phyloP scores from a whole-genome alignment of 2,113 vertebrate species.

The Hippocampus abdominalis region DNA sequence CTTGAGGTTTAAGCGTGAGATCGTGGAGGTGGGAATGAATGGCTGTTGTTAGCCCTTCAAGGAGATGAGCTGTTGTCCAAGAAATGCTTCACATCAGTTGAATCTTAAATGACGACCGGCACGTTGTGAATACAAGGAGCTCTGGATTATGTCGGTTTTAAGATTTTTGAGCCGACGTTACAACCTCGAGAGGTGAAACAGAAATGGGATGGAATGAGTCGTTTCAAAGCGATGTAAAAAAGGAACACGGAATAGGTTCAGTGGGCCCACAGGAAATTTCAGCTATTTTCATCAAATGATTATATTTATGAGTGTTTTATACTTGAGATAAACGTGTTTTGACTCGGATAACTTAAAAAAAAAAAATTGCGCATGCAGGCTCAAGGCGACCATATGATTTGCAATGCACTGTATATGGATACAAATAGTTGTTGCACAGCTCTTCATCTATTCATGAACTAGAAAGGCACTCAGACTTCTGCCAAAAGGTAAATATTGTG shows the following conservation, averaged over 20 bases:
- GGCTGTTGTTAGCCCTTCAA: slow-evolving; percentile 53
- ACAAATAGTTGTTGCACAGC: background rate
- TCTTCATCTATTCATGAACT: background rate
- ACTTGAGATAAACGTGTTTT: slow-evolving; percentile 59
- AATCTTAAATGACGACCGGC: slow-evolving; percentile 47
- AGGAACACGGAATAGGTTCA: slow-evolving; percentile 40
- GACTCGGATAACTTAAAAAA: no score
- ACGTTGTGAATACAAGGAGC: slow-evolving; percentile 55
- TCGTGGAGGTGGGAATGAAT: slow-evolving; percentile 54
- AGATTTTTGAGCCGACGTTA: slow-evolving; percentile 52
- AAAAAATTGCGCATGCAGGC: no score
- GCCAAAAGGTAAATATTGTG: background rate
- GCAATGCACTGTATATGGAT: background rate
- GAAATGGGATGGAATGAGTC: slow-evolving; percentile 29
- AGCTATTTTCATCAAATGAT: slow-evolving; percentile 55
- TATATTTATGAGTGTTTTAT: slow-evolving; percentile 44
- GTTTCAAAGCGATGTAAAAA: slow-evolving; percentile 31
- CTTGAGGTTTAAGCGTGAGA: slow-evolving; percentile 46
- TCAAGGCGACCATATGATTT: slow-evolving; percentile 43
- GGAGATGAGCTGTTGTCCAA: slow-evolving; percentile 52
- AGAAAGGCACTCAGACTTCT: background rate
- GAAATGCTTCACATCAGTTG: slow-evolving; percentile 42
- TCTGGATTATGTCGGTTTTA: slow-evolving; percentile 46
- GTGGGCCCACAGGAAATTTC: slow-evolving; percentile 42
- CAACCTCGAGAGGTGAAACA: slow-evolving; percentile 19